These are phyloP conservation scores for Sphaerophoria rueppellii DNA, from an alignment of 2,888 invertebrate species.

Conservation along the genomic window DNA sequence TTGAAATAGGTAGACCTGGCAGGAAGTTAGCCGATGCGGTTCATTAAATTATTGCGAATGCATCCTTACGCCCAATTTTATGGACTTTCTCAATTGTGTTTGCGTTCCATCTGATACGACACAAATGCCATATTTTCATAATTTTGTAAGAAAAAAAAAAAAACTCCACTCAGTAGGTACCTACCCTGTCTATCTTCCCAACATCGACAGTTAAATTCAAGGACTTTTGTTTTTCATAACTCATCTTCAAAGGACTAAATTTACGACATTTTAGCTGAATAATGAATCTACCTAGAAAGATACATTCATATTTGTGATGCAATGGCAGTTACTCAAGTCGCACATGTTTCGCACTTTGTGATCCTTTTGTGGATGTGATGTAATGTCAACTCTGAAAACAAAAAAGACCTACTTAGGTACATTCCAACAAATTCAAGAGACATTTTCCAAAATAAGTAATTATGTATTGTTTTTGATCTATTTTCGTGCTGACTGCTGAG, in stretches of 20 bases:
- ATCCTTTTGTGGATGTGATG: slow-evolving; percentile 69
- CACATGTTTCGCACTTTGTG: slow-evolving; percentile 65
- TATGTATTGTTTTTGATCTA: slow-evolving; percentile 53
- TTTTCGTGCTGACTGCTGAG: slow-evolving; percentile 57
- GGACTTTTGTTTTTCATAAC: slow-evolving; percentile 51
- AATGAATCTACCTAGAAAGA: slow-evolving; percentile 18
- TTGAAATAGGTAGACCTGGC: background rate
- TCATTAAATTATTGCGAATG: slow-evolving; percentile 64
- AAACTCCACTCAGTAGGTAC: background rate
- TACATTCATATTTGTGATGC: slow-evolving; percentile 21
- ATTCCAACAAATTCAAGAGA: slow-evolving; percentile 12
- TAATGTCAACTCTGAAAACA: slow-evolving; percentile 56
- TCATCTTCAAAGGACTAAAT: slow-evolving; percentile 61
- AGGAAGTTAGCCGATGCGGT: slow-evolving; percentile 64
- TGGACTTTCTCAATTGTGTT: slow-evolving; percentile 33
- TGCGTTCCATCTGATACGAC: slow-evolving; percentile 21
- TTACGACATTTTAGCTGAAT: slow-evolving; percentile 55
- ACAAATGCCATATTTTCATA: slow-evolving; percentile 65
- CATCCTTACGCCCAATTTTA: slow-evolving; percentile 67
- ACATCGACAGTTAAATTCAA: slow-evolving; percentile 20
- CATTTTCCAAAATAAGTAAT: slow-evolving; percentile 17
- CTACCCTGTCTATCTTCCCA: background rate
- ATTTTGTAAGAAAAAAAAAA: slow-evolving; percentile 36
- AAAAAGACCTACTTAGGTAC: slow-evolving; percentile 32
- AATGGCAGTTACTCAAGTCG: slow-evolving; percentile 20